Base-by-base conservation (phyloP, 2,888 invertebrate species). In the Acanthosoma haemorrhoidale region DNA sequence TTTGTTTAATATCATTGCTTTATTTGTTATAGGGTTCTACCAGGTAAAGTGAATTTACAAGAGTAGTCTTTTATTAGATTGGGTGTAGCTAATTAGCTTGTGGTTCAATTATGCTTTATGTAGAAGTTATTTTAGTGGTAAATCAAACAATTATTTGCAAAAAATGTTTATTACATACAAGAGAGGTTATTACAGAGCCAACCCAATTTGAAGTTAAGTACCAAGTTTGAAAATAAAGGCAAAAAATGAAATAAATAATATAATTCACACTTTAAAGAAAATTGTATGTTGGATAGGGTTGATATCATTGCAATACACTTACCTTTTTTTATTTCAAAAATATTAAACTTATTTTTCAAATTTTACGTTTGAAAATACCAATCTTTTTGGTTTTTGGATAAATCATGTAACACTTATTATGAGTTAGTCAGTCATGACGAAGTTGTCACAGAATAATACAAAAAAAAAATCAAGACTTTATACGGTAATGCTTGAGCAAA, bases 161-260 rank as follows among this genome's bases (percentile, higher is more conserved):
- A 61, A 15, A 61, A 5, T 34, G 36, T 32, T 61, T 61, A 61
- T 61, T 61, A 61, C 61, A 61, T 61, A 61, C 1, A 61, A 34
- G 21, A 61, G n/a, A n/a, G n/a, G n/a, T 61, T n/a, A 8, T n/a
- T 16, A 36, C 18, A 58, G 18, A 36, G n/a, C n/a, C n/a, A 15
- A n/a, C 32, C 18, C 61, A 61, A 61, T 32, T 16, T 31, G 18
- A 63, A 25, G 4, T 16, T n/a, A 5, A 8, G 34, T 63, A 21
- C n/a, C 8, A 38, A 63, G 13, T 6, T 6, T 38, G 1, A 4
- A 63, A 31, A 32, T 25, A 21, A 61, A 36, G 9, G 16, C 13
- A 32, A 32, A 36, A 15, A 61, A 36, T 21, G 15, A 61, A 36
- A 11, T 15, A 36, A 18, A 29, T 34, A 61, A 60, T 29, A 2